Base-by-base conservation (phyloP, 2,888 invertebrate species). In the Drosophila rubida region DNA sequence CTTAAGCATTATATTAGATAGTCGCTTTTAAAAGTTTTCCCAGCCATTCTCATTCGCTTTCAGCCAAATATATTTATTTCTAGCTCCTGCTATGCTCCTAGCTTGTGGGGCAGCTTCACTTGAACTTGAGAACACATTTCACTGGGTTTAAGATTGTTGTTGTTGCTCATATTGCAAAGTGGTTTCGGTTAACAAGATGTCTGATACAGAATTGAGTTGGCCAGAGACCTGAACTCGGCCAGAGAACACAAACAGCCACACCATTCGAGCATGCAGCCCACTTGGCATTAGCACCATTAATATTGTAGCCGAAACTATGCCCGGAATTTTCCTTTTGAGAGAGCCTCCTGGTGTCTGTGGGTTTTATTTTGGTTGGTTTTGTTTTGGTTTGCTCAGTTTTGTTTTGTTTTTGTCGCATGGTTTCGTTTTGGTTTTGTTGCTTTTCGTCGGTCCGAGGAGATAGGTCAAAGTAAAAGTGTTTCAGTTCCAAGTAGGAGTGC, bases 281-380 rank as follows among this genome's bases (percentile, higher is more conserved):
- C 69, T 75, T 75, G 69, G 69, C 81, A 82, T 80, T 84, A 87
- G 85, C 85, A 78, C 85, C 87, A 82, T 82, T 87, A 84, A 83
- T 83, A 81, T 84, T 85, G 79, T 66, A 69, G 82, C 70, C 76
- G 51, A 57, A 80, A 73, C 76, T 81, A 66, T 73, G 85, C 68
- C 74, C 59, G 74, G 71, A 59, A 79, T 69, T 75, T 58, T 37
- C 60, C 37, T 42, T 48, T 67, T 50, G 46, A 44, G 50, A 69
- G 50, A 45, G 54, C 57, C 50, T 53, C 35, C 42, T 68, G 51
- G 16, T 72, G 51, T 51, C 66, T 54, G 41, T 59, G 54, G 58
- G 75, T 27, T 69, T 64, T 27, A 16, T 22, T 27, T 44, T 23
- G 44, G 11, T n/a, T n/a, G 11, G 27, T 9, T 60, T 13, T 14